Conservation (phyloP, 2,888 invertebrate genomes). For the Aspidapion aeneum region DNA sequence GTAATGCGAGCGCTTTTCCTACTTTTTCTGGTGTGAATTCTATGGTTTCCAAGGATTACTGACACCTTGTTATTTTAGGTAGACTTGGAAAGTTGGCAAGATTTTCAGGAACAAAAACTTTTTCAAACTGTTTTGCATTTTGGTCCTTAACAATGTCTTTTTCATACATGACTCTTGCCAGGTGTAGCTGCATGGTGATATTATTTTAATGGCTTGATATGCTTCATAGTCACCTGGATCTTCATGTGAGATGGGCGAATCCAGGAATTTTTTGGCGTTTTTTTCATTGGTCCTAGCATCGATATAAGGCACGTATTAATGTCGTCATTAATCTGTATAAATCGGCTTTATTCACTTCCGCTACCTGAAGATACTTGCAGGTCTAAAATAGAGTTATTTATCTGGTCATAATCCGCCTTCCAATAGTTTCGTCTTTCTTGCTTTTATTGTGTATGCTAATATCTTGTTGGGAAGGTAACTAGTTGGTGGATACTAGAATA, state of each 20-base stretch:
- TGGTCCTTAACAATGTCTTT: background rate
- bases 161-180: background rate
- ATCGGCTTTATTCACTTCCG: background rate
- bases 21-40: too few species aligned
- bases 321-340: background rate
- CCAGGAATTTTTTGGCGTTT: background rate
- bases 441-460: background rate
- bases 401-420: background rate
- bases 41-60: too few species aligned
- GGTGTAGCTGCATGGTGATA: background rate
- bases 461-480: background rate
- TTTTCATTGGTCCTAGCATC: background rate
- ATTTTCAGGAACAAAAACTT: too few species aligned
- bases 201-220: background rate
- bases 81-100: too few species aligned
- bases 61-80: too few species aligned
- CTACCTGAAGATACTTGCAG: too few species aligned
- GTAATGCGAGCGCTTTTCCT: too few species aligned
- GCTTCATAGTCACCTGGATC: background rate
- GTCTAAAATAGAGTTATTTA: background rate
- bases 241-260: background rate
- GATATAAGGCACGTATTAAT: too few species aligned
- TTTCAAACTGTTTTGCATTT: too few species aligned
- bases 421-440: background rate
- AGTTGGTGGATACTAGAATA: background rate